These are phyloP conservation scores for Emydocephalus ijimae DNA, from an alignment of 2,113 vertebrate genomes.

Conservation along the genomic window DNA sequence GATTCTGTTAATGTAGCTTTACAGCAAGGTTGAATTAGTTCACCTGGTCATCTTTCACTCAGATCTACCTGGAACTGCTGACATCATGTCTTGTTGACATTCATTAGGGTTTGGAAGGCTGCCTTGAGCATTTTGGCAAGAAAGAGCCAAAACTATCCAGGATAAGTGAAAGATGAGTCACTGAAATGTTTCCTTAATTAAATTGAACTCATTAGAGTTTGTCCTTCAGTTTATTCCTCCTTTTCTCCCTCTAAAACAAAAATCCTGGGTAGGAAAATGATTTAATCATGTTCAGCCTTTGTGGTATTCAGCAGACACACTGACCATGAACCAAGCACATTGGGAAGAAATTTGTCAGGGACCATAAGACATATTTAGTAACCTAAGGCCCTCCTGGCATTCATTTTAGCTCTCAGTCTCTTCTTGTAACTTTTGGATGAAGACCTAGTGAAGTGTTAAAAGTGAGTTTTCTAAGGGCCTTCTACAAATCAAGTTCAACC, in stretches of 20 bases:
- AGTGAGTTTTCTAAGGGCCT: slow-evolving; percentile 16
- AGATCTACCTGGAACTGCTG: neutral
- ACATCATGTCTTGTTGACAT: neutral
- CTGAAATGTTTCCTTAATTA: neutral
- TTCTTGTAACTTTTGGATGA: neutral
- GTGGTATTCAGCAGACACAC: neutral
- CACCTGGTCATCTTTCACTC: neutral
- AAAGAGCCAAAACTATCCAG: neutral
- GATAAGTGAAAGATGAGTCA: neutral
- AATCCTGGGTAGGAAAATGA: neutral
- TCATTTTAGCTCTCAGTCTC: neutral
- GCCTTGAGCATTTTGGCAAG: neutral
- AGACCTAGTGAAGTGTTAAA: neutral
- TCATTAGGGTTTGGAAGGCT: neutral
- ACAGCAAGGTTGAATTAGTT: neutral
- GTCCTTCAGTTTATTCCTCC: neutral
- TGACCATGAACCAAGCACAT: neutral
- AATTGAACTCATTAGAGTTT: neutral
- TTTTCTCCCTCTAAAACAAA: neutral
- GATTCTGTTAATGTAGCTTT: neutral
- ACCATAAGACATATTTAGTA: neutral
- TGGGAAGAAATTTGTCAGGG: neutral
- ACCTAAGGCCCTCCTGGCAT: neutral
- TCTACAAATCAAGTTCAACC: slow-evolving; percentile 39
- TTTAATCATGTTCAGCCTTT: neutral